These are phyloP conservation scores for Synergus laeviventris DNA, from an alignment of 2,888 invertebrate species.

Conservation along the genomic window DNA sequence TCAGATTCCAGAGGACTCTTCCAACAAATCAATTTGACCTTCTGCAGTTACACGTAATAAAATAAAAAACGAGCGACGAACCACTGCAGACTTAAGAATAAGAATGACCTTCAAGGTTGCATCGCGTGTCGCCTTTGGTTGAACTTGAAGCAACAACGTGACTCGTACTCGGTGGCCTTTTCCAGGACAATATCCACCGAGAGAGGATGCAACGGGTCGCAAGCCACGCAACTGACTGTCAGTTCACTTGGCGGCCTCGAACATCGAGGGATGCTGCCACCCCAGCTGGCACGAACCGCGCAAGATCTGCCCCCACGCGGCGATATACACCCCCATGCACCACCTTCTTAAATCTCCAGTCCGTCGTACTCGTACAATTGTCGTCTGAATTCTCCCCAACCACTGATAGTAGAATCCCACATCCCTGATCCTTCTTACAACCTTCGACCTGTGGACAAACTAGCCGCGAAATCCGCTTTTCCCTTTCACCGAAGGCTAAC, in stretches of 20 bases:
- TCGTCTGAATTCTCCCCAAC: background rate
- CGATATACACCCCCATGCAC: conserved; percentile 23
- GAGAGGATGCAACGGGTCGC: conserved; percentile 66
- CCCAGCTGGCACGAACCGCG: conserved; percentile 70
- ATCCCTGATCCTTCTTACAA: conserved; percentile 19
- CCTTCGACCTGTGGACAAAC: conserved; percentile 25
- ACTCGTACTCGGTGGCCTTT: conserved; percentile 21
- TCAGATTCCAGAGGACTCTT: background rate
- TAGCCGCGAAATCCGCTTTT: conserved; percentile 31
- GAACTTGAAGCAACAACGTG: conserved; percentile 49
- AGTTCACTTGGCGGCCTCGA: conserved; percentile 62
- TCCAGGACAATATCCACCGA: conserved; percentile 26
- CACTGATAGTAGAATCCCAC: conserved; percentile 16
- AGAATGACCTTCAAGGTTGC: conserved; percentile 31
- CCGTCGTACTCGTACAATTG: conserved; percentile 23
- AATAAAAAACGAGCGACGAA: background rate
- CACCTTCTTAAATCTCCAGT: conserved; percentile 22
- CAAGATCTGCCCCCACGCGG: conserved; percentile 71
- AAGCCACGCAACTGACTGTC: conserved; percentile 74
- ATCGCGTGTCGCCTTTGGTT: conserved; percentile 42
- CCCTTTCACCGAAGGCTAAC: background rate
- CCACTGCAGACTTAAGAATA: background rate
- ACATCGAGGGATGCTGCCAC: conserved; percentile 71
- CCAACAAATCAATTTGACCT: background rate
- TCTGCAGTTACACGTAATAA: background rate